Base-by-base conservation (phyloP, 2,888 invertebrate genomes). In the Trissoscelio sp. region DNA sequence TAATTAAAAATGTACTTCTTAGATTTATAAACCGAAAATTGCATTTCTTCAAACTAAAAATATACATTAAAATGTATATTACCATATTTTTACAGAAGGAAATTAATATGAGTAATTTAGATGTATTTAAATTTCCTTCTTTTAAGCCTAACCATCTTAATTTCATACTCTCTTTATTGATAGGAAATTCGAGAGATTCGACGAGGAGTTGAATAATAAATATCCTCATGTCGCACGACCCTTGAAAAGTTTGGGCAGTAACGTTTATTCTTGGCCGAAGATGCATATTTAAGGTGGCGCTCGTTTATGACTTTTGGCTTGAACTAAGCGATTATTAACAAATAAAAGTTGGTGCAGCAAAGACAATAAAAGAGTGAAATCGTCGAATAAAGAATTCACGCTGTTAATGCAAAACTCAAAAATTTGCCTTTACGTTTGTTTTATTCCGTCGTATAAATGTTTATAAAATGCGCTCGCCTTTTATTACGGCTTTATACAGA, bases 291-390 rank as follows among this genome's bases (percentile, higher is more conserved):
- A 37, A 58, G 18, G 7, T 39, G 12, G 9, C 20, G 1, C 20
- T 5, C 31, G 0, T 11, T 58, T 58, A 58, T 58, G 14, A 12
- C 12, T 39, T 58, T 37, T 37, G 16, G 16, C 16, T n/a, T n/a
- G 28, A 37, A n/a, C 37, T 20, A 34, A 57, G 24, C 22, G 58
- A 58, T 58, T 58, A 58, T 58, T 58, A n/a, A 12, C 58, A 42
- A 22, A 58, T 42, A 42, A 58, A 58, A 37, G 39, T 42, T 58
- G n/a, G n/a, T n/a, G n/a, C 5, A 11, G 24, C 11, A 11, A 12
- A 24, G 20, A 7, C n/a, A 16, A 31, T 57, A 57, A 34, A 34
- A 57, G 34, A 11, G 20, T n/a, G n/a, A n/a, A n/a, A n/a, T n/a
- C n/a, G n/a, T n/a, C n/a, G n/a, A n/a, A n/a, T n/a, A n/a, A n/a